Evolutionary conservation across 2,797 vertebrate genomes (phyloP).

Genomic region (Sciaenops ocellatus): DNA sequence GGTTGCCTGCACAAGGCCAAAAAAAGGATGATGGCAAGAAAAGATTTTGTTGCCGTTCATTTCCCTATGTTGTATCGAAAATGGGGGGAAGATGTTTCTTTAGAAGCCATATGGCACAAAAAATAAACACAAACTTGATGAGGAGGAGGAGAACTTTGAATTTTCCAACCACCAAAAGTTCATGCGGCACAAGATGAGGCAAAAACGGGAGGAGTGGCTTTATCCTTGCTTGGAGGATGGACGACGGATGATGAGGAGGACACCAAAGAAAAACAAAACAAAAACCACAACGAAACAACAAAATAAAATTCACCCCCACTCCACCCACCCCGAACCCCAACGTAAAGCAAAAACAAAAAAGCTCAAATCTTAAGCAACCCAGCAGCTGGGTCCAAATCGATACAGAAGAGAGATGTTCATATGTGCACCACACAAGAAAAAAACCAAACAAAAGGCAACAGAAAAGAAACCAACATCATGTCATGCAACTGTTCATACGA

Average conservation of each 20-base stretch:
- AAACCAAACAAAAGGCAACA: slow-evolving; percentile 55
- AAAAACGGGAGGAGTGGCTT: slow-evolving; percentile 83
- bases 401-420: slow-evolving; percentile 82
- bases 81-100: slow-evolving; percentile 81
- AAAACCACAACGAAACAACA: slow-evolving; percentile 56
- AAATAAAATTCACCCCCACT: slow-evolving; percentile 39
- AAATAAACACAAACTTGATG: slow-evolving; percentile 77
- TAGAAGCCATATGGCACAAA: slow-evolving; percentile 81
- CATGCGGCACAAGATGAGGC: slow-evolving; percentile 99
- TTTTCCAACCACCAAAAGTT: slow-evolving; percentile 96
- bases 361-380: slow-evolving; percentile 63
- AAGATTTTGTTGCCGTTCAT: slow-evolving; percentile 98
- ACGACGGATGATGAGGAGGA: slow-evolving; percentile 85
- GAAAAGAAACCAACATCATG: slow-evolving; percentile 73
- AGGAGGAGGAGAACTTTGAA: slow-evolving; percentile 67
- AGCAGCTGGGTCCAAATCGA: slow-evolving; percentile 67
- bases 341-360: slow-evolving; percentile 57
- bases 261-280: slow-evolving; percentile 69
- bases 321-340: slow-evolving; percentile 52
- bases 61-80: slow-evolving; percentile 88
- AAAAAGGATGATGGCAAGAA: slow-evolving; percentile 95
- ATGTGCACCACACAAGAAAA: slow-evolving; percentile 84
- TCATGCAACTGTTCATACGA: slow-evolving; percentile 89
- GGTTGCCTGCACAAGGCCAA: slow-evolving; percentile 83
- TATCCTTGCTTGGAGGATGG: slow-evolving; percentile 88